These are phyloP conservation scores for Capromys pilorides DNA, from an alignment of 2,797 vertebrate species.

Conservation along the genomic window DNA sequence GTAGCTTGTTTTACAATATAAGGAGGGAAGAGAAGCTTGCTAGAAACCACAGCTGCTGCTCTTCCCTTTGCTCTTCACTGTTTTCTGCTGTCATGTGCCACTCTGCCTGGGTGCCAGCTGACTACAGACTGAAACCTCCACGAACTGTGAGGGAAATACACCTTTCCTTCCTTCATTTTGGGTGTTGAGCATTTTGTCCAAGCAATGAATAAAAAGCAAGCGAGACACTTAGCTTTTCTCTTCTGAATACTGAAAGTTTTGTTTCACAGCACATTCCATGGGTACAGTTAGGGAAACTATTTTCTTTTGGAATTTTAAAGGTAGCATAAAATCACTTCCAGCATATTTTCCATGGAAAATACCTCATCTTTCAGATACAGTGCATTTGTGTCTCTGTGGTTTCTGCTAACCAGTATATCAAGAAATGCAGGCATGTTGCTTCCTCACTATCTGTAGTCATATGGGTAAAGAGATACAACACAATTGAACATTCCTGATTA, in stretches of 20 bases:
- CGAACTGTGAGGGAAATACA: too few species aligned
- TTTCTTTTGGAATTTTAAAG: constrained; percentile 1
- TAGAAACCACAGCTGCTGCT: too few species aligned
- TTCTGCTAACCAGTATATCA: not conserved
- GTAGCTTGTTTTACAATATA: too few species aligned
- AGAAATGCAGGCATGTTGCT: not conserved
- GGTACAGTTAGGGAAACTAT: not conserved
- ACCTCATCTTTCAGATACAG: not conserved
- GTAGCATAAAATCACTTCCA: constrained; percentile 39
- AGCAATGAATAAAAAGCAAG: too few species aligned
- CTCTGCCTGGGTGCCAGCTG: too few species aligned
- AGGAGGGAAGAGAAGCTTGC: too few species aligned
- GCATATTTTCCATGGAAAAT: not conserved
- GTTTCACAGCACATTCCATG: not conserved
- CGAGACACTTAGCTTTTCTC: not conserved
- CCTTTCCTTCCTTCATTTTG: too few species aligned
- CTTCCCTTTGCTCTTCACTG: too few species aligned
- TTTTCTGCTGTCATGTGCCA: too few species aligned
- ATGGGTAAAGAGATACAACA: not conserved
- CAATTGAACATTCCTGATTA: not conserved
- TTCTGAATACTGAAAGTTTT: constrained; percentile 3
- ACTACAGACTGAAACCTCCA: too few species aligned
- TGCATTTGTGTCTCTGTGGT: not conserved
- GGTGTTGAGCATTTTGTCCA: too few species aligned
- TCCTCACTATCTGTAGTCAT: constrained; percentile 2